These are phyloP conservation scores for Trididemnum nubilum DNA, from an alignment of 23 tunicate genomes.

Conservation along the genomic window DNA sequence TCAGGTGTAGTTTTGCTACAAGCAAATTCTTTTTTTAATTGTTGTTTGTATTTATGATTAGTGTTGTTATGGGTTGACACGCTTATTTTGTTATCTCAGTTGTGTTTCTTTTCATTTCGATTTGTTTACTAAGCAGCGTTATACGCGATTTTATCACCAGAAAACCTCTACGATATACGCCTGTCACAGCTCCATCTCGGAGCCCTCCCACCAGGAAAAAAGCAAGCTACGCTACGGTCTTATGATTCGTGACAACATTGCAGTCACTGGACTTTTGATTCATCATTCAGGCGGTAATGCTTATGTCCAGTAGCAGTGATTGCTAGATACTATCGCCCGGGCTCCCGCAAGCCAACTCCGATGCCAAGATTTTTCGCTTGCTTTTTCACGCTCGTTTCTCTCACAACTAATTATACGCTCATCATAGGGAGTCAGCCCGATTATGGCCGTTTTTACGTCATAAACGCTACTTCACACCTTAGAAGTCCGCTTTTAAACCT, in stretches of 20 bases:
- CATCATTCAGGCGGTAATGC: background rate
- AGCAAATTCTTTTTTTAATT: too few species aligned
- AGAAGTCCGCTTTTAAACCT: background rate
- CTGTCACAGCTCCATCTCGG: too few species aligned
- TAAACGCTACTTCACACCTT: background rate
- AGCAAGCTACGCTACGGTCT: background rate
- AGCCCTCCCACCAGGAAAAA: slow-evolving; percentile 8
- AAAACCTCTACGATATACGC: too few species aligned
- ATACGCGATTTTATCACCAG: background rate
- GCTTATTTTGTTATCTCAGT: background rate
- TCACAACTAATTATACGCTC: background rate
- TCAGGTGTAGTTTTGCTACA: too few species aligned
- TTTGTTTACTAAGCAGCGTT: background rate
- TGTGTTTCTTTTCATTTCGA: background rate
- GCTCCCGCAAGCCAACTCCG: background rate
- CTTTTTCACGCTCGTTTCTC: background rate
- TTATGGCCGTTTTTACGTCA: background rate
- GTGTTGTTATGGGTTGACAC: background rate
- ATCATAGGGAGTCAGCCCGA: background rate
- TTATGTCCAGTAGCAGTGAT: too few species aligned
- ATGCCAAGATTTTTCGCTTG: background rate
- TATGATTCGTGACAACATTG: background rate
- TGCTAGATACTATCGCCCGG: too few species aligned
- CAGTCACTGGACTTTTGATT: background rate
- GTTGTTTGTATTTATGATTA: background rate